phyloP scores from a whole-genome alignment of 2,888 invertebrate species.

The Venusia cambrica region DNA sequence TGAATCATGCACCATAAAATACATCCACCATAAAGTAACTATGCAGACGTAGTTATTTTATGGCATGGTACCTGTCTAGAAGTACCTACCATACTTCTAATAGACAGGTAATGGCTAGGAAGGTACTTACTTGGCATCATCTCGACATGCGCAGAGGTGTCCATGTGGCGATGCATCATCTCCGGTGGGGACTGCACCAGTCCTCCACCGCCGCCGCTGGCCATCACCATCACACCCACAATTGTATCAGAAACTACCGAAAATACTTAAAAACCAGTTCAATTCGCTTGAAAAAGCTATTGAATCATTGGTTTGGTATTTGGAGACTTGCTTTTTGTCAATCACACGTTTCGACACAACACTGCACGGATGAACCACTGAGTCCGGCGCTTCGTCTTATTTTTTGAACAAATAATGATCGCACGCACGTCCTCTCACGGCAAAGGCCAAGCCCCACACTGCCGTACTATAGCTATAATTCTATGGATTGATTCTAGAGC shows the following conservation, averaged over 20 bases:
- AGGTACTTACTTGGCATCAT: slow-evolving; percentile 75
- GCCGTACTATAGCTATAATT: slow-evolving; percentile 75
- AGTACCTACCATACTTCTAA: too few species aligned
- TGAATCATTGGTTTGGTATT: too few species aligned
- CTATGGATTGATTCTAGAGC: slow-evolving; percentile 74
- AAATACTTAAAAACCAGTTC: too few species aligned
- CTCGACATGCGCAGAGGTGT: slow-evolving; percentile 74
- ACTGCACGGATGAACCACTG: slow-evolving; percentile 40
- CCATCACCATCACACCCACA: slow-evolving; percentile 74
- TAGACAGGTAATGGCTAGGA: too few species aligned
- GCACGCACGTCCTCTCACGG: slow-evolving; percentile 56
- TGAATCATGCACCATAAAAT: too few species aligned
- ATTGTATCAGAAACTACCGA: too few species aligned
- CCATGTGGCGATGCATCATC: slow-evolving; percentile 78
- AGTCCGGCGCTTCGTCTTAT: slow-evolving; percentile 69
- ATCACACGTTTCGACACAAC: slow-evolving; percentile 22
- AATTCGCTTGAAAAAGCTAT: too few species aligned
- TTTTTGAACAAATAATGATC: slow-evolving; percentile 45
- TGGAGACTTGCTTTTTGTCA: too few species aligned
- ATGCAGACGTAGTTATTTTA: too few species aligned
- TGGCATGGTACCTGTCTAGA: too few species aligned
- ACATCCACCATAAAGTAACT: too few species aligned
- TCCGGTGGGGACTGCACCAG: slow-evolving; percentile 80
- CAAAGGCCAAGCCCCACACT: slow-evolving; percentile 74
- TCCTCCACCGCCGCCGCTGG: slow-evolving; percentile 74